Percentiles rank a stretch among this genome's conserved stretches.
Conservation (phyloP, 1,140 invertebrate genomes). For the Drosophila albomicans region DNA sequence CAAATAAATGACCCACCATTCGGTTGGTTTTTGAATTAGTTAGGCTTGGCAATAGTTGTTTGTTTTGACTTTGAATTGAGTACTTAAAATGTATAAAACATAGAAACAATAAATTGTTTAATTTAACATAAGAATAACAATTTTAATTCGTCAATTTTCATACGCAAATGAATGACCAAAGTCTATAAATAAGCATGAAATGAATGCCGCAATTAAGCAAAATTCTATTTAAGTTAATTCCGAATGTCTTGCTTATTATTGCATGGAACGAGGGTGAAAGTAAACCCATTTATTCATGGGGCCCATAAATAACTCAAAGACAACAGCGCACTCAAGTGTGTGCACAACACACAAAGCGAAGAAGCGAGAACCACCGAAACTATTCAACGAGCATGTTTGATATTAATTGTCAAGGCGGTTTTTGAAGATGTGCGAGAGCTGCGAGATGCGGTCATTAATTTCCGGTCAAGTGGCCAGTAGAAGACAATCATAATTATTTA, state of each 20-base stretch:
- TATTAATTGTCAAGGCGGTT: conserved; percentile 73
- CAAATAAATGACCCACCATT: conserved; percentile 34
- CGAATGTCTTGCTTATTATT: neutral
- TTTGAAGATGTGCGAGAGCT: conserved; percentile 48
- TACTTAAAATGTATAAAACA: too few species aligned
- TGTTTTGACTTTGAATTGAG: too few species aligned
- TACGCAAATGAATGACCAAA: neutral
- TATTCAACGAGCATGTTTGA: conserved; percentile 62
- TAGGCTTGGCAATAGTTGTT: neutral
- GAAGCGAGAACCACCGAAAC: conserved; percentile 44
- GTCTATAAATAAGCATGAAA: neutral
- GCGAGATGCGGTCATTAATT: conserved; percentile 64
- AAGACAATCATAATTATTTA: conserved; percentile 83
- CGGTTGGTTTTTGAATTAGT: conserved; percentile 2
- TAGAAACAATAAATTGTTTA: too few species aligned
- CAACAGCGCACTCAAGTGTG: conserved; percentile 64
- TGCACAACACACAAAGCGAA: conserved; percentile 46
- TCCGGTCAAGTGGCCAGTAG: conserved; percentile 78
- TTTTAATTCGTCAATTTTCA: neutral
- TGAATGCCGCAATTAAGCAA: neutral
- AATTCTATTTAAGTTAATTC: neutral
- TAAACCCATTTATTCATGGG: conserved; percentile 22
- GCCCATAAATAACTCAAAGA: conserved; percentile 73
- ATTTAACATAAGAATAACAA: too few species aligned
- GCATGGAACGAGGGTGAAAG: neutral